Percentiles rank a stretch among this genome's conserved stretches.
Evolutionary conservation across 2,797 vertebrate genomes (phyloP).

Genomic region (Streptopelia turtur): DNA sequence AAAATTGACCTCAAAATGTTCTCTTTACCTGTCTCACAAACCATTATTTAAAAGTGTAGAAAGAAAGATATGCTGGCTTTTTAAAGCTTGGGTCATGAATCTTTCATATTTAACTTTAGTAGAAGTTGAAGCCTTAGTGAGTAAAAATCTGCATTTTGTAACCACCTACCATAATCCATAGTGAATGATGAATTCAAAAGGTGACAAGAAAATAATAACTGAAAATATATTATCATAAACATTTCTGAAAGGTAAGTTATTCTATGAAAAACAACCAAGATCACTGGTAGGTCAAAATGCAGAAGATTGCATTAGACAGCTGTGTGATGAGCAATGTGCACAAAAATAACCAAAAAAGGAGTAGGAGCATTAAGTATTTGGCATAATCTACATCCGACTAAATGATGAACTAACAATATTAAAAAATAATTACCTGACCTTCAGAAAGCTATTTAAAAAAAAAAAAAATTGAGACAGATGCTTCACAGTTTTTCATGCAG

Average conservation of each 20-base stretch:
- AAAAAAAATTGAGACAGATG: no score
- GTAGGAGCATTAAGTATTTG: neutral
- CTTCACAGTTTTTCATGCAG: neutral
- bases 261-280: neutral
- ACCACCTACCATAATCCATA: neutral
- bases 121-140: neutral
- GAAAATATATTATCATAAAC: neutral
- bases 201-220: neutral
- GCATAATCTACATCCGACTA: neutral
- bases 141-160: neutral
- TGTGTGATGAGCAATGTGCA: fast-evolving
- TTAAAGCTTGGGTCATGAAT: neutral
- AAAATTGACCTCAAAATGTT: neutral
- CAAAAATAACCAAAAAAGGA: neutral
- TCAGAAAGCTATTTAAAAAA: neutral
- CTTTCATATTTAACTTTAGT: neutral
- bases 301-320: neutral
- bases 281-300: neutral
- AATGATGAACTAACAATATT: neutral
- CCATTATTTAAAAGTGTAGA: neutral
- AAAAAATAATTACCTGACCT: neutral
- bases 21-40: neutral
- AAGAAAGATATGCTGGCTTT: neutral
- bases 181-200: neutral
- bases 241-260: neutral